A percentile compares a stretch with the other conserved stretches of the same genome.
These are phyloP conservation scores for Pelobates fuscus DNA, from an alignment of 2,113 vertebrate species.

Conservation along the genomic window DNA sequence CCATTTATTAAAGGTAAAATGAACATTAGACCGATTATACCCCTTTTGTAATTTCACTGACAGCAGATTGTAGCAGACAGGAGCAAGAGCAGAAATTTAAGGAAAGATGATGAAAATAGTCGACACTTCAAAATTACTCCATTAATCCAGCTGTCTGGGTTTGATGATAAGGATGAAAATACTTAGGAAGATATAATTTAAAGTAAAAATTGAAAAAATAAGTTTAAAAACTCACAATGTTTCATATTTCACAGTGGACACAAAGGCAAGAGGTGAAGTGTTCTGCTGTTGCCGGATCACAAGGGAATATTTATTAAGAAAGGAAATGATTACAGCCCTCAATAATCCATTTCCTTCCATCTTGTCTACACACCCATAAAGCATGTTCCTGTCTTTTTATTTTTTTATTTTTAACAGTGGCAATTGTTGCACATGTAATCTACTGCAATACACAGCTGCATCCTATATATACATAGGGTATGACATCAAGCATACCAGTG, in stretches of 20 bases:
- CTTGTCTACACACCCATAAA: conserved; percentile 23
- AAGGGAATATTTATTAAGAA: conserved; percentile 22
- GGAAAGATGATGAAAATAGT: not conserved
- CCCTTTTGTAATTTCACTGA: not conserved
- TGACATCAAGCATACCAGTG: conserved; percentile 15
- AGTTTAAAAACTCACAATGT: not conserved
- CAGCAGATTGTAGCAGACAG: not conserved
- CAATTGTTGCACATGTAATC: not conserved
- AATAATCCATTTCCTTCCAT: conserved; percentile 35
- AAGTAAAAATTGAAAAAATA: not conserved
- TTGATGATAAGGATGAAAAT: conserved; percentile 13
- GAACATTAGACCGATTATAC: not conserved
- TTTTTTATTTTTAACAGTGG: conserved; percentile 29
- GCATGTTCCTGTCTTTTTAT: conserved; percentile 45
- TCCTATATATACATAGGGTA: conserved; percentile 17
- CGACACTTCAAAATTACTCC: conserved; percentile 20
- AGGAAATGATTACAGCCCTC: conserved; percentile 21
- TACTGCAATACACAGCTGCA: conserved; percentile 31
- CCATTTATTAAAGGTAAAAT: not conserved
- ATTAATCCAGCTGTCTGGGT: conserved; percentile 15
- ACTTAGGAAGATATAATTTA: too few species aligned
- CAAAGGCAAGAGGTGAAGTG: not conserved
- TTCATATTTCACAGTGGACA: not conserved
- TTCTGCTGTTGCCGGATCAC: not conserved
- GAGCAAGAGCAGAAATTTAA: not conserved